A percentile compares a stretch with the other conserved stretches of the same genome.
Evolutionary conservation across 2,113 vertebrate species (phyloP).

Genomic region (Alexandromys fortis): DNA sequence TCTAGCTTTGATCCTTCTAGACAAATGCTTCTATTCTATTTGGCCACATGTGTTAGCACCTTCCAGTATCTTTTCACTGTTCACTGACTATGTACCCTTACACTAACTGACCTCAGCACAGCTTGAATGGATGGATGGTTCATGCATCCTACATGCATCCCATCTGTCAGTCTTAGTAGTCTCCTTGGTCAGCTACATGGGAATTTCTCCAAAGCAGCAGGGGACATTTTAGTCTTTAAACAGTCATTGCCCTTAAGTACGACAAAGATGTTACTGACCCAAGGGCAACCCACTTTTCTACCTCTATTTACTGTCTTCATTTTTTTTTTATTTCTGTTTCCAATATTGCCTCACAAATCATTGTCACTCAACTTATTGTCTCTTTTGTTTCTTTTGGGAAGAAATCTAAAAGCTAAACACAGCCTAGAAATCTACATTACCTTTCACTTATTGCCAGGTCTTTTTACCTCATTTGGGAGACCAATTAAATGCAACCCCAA

Average conservation of each 20-base stretch:
- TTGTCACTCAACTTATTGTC: neutral
- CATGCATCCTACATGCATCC: neutral
- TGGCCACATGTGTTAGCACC: neutral
- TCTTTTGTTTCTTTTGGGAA: neutral
- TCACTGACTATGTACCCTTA: neutral
- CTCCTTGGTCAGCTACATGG: neutral
- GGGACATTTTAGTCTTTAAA: neutral
- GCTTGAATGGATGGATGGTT: neutral
- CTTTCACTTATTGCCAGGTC: neutral
- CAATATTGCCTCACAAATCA: neutral
- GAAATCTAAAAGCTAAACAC: neutral
- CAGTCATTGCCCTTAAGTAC: neutral
- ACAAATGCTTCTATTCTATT: neutral
- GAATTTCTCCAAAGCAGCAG: neutral
- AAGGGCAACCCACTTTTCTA: neutral
- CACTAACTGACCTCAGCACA: neutral
- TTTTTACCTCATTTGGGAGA: neutral
- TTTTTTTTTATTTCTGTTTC: conserved; percentile 22
- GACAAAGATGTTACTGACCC: neutral
- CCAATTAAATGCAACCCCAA: neutral
- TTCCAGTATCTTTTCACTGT: neutral
- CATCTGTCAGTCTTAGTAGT: neutral
- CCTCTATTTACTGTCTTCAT: neutral
- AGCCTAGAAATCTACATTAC: neutral
- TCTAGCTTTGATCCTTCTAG: neutral